These are phyloP conservation scores for Syndactyla subalaris DNA, from an alignment of 2,797 vertebrate genomes.

Conservation along the genomic window DNA sequence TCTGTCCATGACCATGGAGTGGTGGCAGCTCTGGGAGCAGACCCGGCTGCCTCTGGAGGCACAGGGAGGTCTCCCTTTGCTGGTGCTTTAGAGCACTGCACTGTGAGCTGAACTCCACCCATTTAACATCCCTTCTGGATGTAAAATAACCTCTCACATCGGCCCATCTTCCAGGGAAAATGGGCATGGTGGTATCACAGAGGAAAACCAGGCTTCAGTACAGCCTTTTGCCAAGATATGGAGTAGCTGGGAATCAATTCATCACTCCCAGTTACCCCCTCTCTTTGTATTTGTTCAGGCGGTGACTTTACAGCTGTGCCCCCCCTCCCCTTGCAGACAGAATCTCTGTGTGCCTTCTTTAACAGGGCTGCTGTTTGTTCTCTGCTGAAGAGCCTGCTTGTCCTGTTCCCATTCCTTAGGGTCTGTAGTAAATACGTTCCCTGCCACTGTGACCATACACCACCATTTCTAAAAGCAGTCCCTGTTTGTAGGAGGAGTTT, in stretches of 20 bases:
- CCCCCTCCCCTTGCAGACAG: neutral
- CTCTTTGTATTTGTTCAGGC: neutral
- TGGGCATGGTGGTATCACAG: neutral
- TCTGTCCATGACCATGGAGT: neutral
- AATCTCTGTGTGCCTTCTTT: neutral
- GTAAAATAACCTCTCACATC: neutral
- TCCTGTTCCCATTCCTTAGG: neutral
- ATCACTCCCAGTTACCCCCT: neutral
- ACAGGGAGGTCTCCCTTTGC: neutral
- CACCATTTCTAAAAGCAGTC: neutral
- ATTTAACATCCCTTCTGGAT: accelerated
- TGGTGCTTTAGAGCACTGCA: neutral
- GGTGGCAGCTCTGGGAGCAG: neutral
- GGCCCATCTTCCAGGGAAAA: neutral
- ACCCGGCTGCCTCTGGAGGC: neutral
- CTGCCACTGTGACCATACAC: accelerated
- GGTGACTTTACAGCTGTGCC: neutral
- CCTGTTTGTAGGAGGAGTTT: neutral
- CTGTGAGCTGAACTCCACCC: neutral
- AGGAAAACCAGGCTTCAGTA: neutral
- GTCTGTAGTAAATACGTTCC: neutral
- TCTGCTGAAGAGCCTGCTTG: neutral
- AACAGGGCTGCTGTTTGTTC: neutral
- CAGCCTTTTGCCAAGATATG: neutral
- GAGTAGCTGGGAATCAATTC: constrained; percentile 51